Conservation (phyloP, 2,888 invertebrate genomes). For the Pseudococcus longispinus region DNA sequence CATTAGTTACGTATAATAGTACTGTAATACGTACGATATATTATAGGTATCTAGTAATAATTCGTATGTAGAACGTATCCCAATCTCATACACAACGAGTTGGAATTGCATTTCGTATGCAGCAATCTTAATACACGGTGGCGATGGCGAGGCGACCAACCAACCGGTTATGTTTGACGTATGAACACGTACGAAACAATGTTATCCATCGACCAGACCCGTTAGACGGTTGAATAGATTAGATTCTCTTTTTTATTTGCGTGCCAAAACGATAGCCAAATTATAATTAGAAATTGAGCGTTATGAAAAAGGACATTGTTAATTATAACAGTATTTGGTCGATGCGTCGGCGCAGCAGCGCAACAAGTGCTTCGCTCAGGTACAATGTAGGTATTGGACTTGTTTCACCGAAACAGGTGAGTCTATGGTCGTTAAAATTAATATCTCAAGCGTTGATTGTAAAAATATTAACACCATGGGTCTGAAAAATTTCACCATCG, state of each 20-base stretch:
- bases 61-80: neutral
- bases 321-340: constrained; percentile 7
- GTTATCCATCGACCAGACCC: neutral
- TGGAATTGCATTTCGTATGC: constrained; percentile 9
- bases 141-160: neutral
- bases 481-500: neutral
- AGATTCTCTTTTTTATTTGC: neutral
- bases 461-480: neutral
- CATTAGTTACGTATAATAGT: neutral
- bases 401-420: neutral
- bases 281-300: constrained; percentile 1
- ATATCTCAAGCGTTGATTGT: neutral
- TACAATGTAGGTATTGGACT: neutral
- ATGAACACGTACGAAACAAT: neutral
- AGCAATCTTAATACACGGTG: neutral
- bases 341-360: neutral
- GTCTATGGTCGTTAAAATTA: neutral
- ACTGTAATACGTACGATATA: neutral
- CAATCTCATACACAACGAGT: neutral
- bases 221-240: neutral
- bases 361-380: neutral
- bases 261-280: neutral
- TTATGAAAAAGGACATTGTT: constrained; percentile 11
- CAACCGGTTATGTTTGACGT: neutral
- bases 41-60: neutral